Conservation (phyloP, 2,888 invertebrate genomes). For the Parnassius smintheus region DNA sequence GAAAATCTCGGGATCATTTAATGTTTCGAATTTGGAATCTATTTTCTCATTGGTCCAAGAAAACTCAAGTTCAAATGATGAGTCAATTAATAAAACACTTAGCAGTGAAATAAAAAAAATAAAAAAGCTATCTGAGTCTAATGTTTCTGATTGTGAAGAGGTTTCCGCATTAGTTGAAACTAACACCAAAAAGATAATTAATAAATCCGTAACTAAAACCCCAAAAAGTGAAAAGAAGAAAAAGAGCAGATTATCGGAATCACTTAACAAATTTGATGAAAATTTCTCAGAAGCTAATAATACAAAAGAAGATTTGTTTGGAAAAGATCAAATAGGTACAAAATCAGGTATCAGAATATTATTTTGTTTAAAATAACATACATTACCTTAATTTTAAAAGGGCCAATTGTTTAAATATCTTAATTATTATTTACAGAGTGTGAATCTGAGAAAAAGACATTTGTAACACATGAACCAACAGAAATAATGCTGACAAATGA, state of each 20-base stretch:
- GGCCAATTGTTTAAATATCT: no score
- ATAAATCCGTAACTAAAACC: constrained; percentile 17
- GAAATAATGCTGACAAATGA: background rate
- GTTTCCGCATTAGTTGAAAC: background rate
- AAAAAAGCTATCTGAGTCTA: constrained; percentile 13
- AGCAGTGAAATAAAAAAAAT: constrained; percentile 17
- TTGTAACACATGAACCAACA: background rate
- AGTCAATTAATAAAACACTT: constrained; percentile 21
- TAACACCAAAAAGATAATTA: background rate
- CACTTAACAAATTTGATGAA: constrained; percentile 6
- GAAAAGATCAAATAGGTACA: background rate
- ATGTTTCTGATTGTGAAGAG: constrained; percentile 1
- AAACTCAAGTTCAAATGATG: constrained; percentile 1
- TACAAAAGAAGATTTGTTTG: background rate
- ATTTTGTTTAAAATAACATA: background rate
- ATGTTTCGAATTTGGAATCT: constrained; percentile 16
- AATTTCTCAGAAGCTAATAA: background rate
- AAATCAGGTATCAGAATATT: no score
- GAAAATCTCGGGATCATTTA: constrained; percentile 11
- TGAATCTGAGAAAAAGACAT: background rate
- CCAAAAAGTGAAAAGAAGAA: constrained; percentile 29
- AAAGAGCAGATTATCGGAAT: constrained; percentile 22
- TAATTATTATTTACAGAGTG: background rate
- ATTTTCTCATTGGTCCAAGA: constrained; percentile 7
- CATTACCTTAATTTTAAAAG: no score